Evolutionary conservation across 1,140 invertebrate genomes (phyloP), one percentile per base, ranked within the genome.

Genomic region (Drosophila repletoides): DNA sequence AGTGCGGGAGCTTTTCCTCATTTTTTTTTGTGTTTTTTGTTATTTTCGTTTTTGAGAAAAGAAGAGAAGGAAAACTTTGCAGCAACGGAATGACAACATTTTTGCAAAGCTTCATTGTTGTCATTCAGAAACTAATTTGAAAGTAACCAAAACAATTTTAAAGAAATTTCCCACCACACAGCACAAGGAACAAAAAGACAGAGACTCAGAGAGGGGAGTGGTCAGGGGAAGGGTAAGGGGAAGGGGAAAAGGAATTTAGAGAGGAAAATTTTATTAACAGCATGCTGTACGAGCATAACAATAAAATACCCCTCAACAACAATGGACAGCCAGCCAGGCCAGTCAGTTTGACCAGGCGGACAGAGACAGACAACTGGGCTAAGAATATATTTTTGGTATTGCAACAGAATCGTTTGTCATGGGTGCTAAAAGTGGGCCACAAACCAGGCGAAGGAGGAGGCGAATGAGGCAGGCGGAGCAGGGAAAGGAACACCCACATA

Each of bases 121-220:
- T 84, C 80, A 89, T 89, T 88, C 87, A 88, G 74, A 89, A 89
- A 89, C 87, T 89, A 89, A 89, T 88, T 89, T 89, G 81, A 74
- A 89, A 89, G 87, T 88, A 89, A 89, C 87, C 87, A 89, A 88
- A 88, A 89, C 87, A 89, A 88, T 89, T 89, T 80, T 88, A 74
- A 89, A 89, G 77, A 89, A 84, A 89, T 89, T 89, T 74, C 64
- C 70, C 74, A 84, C 80, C 79, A 72, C 79, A 86, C 79, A 61
- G 59, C 56, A 45, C 48, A 51, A 36, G 24, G 31, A 67, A 38
- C 29, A 53, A 26, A 40, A 36, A 9, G 28, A 34, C 61, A 56
- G 26, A n/a, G n/a, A n/a, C n/a, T n/a, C n/a, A n/a, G n/a, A n/a
- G n/a, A n/a, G n/a, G n/a, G n/a, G n/a, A n/a, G n/a, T n/a, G n/a